Conservation (phyloP, 2,888 invertebrate genomes). For the Xestia rhomboidea region DNA sequence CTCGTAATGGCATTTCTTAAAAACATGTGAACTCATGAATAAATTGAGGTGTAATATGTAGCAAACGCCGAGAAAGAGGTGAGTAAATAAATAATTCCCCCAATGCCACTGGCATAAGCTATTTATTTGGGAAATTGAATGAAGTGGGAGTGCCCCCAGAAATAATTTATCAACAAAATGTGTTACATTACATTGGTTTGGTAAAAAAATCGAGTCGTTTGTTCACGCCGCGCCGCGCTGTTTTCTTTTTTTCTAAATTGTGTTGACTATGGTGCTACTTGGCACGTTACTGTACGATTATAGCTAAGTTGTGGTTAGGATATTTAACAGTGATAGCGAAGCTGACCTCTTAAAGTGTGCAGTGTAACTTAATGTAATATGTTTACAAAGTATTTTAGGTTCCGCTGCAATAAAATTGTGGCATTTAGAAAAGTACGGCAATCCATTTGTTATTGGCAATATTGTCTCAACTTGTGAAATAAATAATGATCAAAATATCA, state of each 20-base stretch:
- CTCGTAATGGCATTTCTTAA: constrained; percentile 65
- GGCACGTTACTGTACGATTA: neutral
- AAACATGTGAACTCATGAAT: constrained; percentile 71
- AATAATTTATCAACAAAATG: constrained; percentile 80
- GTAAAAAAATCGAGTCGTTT: constrained; percentile 74
- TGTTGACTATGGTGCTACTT: constrained; percentile 31
- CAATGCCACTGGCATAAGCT: constrained; percentile 73
- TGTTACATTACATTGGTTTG: constrained; percentile 74
- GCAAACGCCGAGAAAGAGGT: constrained; percentile 69
- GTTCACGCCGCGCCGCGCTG: constrained; percentile 56
- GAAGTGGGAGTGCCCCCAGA: constrained; percentile 72
- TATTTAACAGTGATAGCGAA: neutral
- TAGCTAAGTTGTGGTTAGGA: neutral
- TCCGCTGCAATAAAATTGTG: neutral
- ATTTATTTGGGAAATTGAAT: constrained; percentile 79
- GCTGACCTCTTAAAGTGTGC: neutral
- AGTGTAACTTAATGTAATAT: neutral
- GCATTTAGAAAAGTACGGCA: too few relatives aligned
- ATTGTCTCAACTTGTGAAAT: neutral
- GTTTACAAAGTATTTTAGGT: neutral
- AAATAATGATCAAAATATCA: neutral
- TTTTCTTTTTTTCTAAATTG: constrained; percentile 60
- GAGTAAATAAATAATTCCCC: constrained; percentile 72
- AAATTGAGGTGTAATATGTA: constrained; percentile 70
- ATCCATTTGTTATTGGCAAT: too few relatives aligned